phyloP scores from a whole-genome alignment of 1,140 invertebrate genomes.

The Drosophila sp. region DNA sequence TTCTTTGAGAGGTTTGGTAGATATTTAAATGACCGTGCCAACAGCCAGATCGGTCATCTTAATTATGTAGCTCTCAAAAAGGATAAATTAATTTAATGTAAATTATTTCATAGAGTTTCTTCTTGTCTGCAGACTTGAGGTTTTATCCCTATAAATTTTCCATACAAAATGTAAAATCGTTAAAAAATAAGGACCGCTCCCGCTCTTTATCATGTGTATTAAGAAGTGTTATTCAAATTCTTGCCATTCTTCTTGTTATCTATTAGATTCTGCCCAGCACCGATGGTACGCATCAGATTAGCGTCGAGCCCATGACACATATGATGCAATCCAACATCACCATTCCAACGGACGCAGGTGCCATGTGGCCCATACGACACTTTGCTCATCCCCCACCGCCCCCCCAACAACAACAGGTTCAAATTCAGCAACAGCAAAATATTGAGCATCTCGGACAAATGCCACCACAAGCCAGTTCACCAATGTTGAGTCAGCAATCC shows the following conservation, averaged over 20 bases:
- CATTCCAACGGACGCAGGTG: constrained; percentile 80
- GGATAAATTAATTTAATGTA: too few relatives aligned
- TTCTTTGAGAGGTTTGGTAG: too few relatives aligned
- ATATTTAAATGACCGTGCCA: too few relatives aligned
- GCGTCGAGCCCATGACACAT: constrained; percentile 74
- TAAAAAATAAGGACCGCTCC: background rate
- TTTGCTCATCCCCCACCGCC: constrained; percentile 58
- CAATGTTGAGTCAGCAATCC: constrained; percentile 85
- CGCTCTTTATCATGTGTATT: background rate
- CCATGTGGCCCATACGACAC: constrained; percentile 42
- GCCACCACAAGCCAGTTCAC: constrained; percentile 84
- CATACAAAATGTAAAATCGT: too few relatives aligned
- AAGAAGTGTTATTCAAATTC: background rate
- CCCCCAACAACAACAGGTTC: constrained; percentile 55
- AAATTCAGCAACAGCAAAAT: constrained; percentile 44
- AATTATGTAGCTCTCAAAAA: too few relatives aligned
- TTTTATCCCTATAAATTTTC: too few relatives aligned
- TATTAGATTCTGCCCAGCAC: constrained; percentile 64
- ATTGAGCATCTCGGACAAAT: constrained; percentile 69
- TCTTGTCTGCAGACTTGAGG: too few relatives aligned
- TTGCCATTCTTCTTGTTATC: background rate
- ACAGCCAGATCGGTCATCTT: too few relatives aligned
- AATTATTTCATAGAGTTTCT: too few relatives aligned
- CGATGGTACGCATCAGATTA: constrained; percentile 60
- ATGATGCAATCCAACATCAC: constrained; percentile 77